Evolutionary conservation across 2,888 invertebrate genomes (phyloP).

Genomic region (Sphecodes monilicornis): DNA sequence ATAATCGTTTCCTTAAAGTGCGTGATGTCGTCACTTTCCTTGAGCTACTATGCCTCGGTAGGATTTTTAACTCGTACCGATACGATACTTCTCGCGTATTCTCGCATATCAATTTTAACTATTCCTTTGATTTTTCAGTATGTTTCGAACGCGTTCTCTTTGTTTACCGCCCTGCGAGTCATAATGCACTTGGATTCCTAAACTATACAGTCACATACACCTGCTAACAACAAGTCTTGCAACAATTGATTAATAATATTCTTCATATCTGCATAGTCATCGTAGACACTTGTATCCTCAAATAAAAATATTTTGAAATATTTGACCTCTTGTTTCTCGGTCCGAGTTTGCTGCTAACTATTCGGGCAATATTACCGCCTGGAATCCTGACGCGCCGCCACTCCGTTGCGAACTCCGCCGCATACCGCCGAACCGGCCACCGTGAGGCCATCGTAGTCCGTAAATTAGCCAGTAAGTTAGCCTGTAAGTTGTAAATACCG

Average conservation of each 20-base stretch:
- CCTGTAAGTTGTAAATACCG: too few species aligned
- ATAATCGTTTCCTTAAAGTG: conserved; percentile 30
- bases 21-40: conserved; percentile 52
- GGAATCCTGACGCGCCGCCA: too few species aligned
- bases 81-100: neutral
- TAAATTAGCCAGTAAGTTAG: too few species aligned
- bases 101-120: neutral
- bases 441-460: too few species aligned
- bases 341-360: too few species aligned
- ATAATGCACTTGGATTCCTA: neutral
- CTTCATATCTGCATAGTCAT: too few species aligned
- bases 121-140: conserved; percentile 23
- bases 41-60: conserved; percentile 66
- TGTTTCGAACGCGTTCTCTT: conserved; percentile 24
- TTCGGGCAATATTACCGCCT: too few species aligned
- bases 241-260: neutral
- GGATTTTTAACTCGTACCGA: neutral
- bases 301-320: neutral
- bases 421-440: too few species aligned
- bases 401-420: too few species aligned
- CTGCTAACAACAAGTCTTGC: neutral
- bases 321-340: too few species aligned
- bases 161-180: conserved; percentile 38
- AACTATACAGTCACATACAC: neutral
- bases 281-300: neutral